These are phyloP conservation scores for Smutsia gigantea DNA, from an alignment of 2,797 vertebrate species.

Conservation along the genomic window DNA sequence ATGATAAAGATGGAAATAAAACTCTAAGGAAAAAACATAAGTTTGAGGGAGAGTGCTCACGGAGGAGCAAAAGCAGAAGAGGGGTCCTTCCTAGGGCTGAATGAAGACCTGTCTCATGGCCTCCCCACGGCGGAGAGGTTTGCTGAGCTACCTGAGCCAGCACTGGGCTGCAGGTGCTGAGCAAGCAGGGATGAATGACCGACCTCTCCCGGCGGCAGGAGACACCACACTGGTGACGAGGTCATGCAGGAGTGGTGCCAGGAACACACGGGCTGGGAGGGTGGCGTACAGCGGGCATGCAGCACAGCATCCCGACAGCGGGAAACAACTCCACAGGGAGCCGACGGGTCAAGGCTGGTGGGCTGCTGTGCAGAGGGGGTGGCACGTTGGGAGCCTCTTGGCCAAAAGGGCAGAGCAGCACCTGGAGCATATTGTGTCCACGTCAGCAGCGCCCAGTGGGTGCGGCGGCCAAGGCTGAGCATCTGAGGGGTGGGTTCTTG, in stretches of 20 bases:
- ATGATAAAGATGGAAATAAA: not conserved
- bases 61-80: not conserved
- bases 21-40: not conserved
- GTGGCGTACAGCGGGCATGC: fast-evolving
- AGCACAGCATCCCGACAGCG: too few relatives aligned
- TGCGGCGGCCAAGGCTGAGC: not conserved
- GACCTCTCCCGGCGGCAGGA: not conserved
- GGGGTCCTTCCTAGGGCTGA: not conserved
- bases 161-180: not conserved
- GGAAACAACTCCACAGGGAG: not conserved
- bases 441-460: not conserved
- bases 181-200: not conserved
- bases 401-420: not conserved
- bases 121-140: not conserved
- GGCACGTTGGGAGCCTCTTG: not conserved
- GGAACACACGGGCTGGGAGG: not conserved
- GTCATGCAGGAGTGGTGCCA: not conserved
- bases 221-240: not conserved
- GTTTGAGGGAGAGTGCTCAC: not conserved
- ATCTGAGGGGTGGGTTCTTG: not conserved
- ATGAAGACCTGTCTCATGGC: not conserved
- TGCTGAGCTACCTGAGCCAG: not conserved
- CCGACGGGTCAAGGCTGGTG: not conserved
- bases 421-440: not conserved
- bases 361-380: not conserved